phyloP scores from a whole-genome alignment of 2,797 vertebrate species.

The Dromococcyx pavoninus region DNA sequence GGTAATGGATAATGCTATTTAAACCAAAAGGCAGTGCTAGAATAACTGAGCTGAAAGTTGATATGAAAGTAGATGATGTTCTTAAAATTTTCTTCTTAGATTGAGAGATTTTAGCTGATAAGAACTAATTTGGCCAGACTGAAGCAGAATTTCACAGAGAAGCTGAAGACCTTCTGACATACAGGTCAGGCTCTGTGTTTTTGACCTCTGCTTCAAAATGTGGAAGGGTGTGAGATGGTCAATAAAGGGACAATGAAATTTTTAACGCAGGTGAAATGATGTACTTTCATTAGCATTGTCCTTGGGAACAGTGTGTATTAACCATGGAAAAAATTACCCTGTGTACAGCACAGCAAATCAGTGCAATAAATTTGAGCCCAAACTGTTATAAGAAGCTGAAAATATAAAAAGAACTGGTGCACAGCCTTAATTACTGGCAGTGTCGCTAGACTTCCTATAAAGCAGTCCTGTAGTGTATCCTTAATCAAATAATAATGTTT shows the following conservation, averaged over 20 bases:
- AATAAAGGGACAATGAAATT: not conserved
- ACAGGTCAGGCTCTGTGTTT: not conserved
- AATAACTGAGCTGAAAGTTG: not conserved
- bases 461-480: not conserved
- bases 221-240: not conserved
- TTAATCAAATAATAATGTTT: not conserved
- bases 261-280: not conserved
- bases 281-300: not conserved
- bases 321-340: not conserved
- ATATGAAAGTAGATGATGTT: not conserved
- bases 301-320: not conserved
- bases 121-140: not conserved
- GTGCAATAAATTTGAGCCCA: not conserved
- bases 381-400: not conserved
- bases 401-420: not conserved
- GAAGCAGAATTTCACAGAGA: not conserved
- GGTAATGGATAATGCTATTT: conserved; percentile 3
- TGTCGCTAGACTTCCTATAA: not conserved
- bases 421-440: not conserved
- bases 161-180: not conserved
- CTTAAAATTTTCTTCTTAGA: not conserved
- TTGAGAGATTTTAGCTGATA: not conserved
- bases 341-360: not conserved
- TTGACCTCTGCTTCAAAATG: not conserved
- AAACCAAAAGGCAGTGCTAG: not conserved